These are phyloP conservation scores for Styela plicata DNA, from an alignment of 23 tunicate genomes.

Conservation along the genomic window DNA sequence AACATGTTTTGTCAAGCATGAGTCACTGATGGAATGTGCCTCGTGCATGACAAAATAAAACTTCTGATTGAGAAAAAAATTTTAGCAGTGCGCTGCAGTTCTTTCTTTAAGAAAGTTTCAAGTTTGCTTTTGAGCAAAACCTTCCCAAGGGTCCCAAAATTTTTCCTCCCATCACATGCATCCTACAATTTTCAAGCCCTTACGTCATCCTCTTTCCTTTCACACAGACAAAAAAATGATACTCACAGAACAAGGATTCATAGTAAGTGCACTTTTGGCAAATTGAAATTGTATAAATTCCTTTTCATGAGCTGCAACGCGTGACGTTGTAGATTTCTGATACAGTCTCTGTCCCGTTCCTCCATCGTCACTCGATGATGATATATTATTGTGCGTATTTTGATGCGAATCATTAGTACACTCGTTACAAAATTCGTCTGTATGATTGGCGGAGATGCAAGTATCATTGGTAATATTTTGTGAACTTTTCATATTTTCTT, in stretches of 20 bases:
- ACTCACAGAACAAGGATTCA: slow-evolving; percentile 95
- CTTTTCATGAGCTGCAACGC: neutral
- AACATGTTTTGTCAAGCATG: no score
- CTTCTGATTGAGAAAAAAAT: no score
- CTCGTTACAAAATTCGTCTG: neutral
- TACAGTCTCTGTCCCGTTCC: neutral
- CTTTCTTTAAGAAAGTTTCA: no score
- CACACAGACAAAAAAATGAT: no score
- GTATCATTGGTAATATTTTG: neutral
- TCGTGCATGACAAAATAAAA: no score
- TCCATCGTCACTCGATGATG: slow-evolving; percentile 27
- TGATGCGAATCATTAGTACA: neutral
- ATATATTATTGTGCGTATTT: neutral
- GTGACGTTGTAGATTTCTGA: neutral
- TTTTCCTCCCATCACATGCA: no score
- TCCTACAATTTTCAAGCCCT: no score
- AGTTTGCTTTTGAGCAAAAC: no score
- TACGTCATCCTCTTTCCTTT: no score
- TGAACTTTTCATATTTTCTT: neutral
- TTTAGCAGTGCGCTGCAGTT: no score
- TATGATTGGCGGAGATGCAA: neutral
- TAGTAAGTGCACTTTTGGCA: slow-evolving; percentile 85
- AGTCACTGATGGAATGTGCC: no score
- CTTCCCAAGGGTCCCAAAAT: no score
- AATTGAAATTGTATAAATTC: slow-evolving; percentile 69